These are phyloP conservation scores for Leontopithecus rosalia DNA, from an alignment of 2,797 vertebrate genomes.

Conservation along the genomic window DNA sequence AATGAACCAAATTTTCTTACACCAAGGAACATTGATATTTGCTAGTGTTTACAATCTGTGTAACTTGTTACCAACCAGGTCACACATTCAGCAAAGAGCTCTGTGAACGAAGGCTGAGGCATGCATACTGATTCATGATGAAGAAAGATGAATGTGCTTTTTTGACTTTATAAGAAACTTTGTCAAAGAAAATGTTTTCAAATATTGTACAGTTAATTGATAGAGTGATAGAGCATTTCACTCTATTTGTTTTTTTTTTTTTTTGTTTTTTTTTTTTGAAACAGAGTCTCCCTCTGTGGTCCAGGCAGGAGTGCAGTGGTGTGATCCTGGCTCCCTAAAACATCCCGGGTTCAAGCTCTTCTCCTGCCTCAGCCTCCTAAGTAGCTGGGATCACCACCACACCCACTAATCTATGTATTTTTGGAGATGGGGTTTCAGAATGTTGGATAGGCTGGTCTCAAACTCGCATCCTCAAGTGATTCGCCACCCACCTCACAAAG, in stretches of 20 bases:
- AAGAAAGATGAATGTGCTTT: conserved; percentile 44
- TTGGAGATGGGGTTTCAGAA: not conserved
- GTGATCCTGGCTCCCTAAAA: not conserved
- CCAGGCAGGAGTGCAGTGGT: not conserved
- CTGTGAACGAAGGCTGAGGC: conserved; percentile 64
- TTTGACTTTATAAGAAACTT: conserved; percentile 62
- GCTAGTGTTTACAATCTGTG: conserved; percentile 68
- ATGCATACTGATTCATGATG: not conserved
- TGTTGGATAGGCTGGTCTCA: not conserved
- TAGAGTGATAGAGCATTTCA: conserved; percentile 60
- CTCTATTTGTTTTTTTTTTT: conserved; percentile 44
- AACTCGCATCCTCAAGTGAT: not conserved
- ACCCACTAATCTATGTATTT: not conserved
- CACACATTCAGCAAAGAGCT: conserved; percentile 55
- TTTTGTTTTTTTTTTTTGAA: not conserved
- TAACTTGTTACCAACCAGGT: conserved; percentile 56
- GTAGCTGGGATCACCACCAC: not conserved
- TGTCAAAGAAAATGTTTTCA: conserved; percentile 35
- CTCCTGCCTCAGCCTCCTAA: not conserved
- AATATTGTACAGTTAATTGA: conserved; percentile 70
- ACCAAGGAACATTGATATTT: conserved; percentile 55
- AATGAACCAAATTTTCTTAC: conserved; percentile 50
- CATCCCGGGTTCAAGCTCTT: not conserved
- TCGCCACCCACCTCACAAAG: not conserved
- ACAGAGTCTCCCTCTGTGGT: not conserved